Evolutionary conservation across 2,797 vertebrate species (phyloP).

Genomic region (Pipistrellus pipistrellus): DNA sequence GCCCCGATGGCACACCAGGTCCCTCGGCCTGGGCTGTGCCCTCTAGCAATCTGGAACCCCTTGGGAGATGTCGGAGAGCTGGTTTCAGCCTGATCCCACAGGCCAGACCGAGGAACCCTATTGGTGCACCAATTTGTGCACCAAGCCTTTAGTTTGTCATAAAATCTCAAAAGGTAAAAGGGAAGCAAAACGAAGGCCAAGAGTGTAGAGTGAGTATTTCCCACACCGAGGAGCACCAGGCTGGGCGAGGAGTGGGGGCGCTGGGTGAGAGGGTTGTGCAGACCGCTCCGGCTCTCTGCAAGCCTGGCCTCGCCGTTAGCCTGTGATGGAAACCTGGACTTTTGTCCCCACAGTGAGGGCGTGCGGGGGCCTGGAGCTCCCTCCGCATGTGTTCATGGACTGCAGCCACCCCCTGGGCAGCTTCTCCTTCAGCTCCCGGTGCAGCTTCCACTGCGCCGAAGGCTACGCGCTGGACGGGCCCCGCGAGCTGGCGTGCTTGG

Average conservation of each 20-base stretch:
- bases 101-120: no score
- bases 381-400: conserved; percentile 76
- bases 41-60: no score
- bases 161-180: background rate
- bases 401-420: conserved; percentile 84
- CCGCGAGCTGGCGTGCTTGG: conserved; percentile 85
- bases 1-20: no score
- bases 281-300: background rate
- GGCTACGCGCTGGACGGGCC: conserved; percentile 86
- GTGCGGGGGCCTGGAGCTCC: conserved; percentile 56
- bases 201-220: background rate
- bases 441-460: conserved; percentile 88
- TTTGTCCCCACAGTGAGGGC: conserved; percentile 63
- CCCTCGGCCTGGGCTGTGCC: no score
- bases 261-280: background rate
- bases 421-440: conserved; percentile 87
- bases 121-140: no score
- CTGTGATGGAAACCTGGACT: background rate
- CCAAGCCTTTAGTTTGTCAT: background rate
- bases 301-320: background rate
- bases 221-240: background rate
- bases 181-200: background rate
- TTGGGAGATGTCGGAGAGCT: no score
- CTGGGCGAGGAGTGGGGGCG: no score
- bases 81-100: no score